phyloP scores from a whole-genome alignment of 2,888 invertebrate species.

The Stenotaenia linearis region DNA sequence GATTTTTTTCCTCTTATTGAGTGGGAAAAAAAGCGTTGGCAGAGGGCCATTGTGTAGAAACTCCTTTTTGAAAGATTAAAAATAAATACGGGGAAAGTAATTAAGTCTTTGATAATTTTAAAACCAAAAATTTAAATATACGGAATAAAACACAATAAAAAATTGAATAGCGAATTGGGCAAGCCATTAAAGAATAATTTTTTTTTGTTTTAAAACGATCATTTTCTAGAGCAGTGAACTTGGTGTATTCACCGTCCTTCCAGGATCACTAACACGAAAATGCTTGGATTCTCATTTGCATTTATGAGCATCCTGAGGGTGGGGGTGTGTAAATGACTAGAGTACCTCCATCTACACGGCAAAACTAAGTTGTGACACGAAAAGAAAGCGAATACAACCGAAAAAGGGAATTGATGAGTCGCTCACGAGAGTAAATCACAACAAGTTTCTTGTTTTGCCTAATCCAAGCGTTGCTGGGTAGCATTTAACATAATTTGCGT shows the following conservation, averaged over 20 bases:
- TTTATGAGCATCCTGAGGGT: slow-evolving; percentile 17
- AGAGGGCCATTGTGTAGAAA: not conserved
- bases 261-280: not conserved
- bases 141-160: not conserved
- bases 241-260: not conserved
- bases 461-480: not conserved
- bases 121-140: too few relatives aligned
- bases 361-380: not conserved
- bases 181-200: not conserved
- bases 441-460: slow-evolving; percentile 22
- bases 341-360: not conserved
- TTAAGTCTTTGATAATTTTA: too few relatives aligned
- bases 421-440: not conserved
- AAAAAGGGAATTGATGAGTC: not conserved
- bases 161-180: not conserved
- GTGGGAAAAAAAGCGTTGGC: not conserved
- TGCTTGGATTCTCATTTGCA: slow-evolving; percentile 18
- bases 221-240: slow-evolving; percentile 8
- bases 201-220: not conserved
- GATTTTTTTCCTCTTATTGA: not conserved
- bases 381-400: not conserved
- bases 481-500: slow-evolving; percentile 21
- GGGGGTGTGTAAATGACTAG: slow-evolving; percentile 9
- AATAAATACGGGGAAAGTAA: too few relatives aligned
- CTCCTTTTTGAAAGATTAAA: not conserved